These are phyloP conservation scores for Litocranius walleri DNA, from an alignment of 2,113 vertebrate genomes.

Conservation along the genomic window DNA sequence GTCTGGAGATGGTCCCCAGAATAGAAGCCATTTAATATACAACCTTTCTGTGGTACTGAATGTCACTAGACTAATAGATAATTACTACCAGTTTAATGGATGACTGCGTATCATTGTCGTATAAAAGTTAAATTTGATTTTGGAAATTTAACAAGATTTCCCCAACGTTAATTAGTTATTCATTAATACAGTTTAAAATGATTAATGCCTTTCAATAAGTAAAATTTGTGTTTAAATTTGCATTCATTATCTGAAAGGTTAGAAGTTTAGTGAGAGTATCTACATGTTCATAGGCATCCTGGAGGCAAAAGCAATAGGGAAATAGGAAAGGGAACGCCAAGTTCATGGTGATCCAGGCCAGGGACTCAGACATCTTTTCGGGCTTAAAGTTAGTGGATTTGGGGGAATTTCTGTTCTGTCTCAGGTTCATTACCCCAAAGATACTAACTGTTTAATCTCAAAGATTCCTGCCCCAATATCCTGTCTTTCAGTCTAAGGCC, in stretches of 20 bases:
- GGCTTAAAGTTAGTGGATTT: neutral
- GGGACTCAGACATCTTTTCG: neutral
- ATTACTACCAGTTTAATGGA: neutral
- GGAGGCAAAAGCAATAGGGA: neutral
- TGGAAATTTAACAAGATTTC: slow-evolving; percentile 34
- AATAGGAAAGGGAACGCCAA: accelerated
- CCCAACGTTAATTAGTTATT: neutral
- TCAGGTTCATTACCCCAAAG: neutral
- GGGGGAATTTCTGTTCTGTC: neutral
- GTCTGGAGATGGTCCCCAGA: neutral
- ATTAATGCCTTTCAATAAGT: neutral
- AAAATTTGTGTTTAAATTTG: neutral
- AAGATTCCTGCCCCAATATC: neutral
- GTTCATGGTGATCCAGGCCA: accelerated
- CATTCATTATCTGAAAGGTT: neutral
- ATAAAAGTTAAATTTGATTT: slow-evolving; percentile 22
- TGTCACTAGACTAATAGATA: neutral
- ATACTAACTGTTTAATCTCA: neutral
- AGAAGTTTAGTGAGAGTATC: neutral
- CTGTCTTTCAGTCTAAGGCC: neutral
- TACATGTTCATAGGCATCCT: neutral
- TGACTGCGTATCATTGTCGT: neutral
- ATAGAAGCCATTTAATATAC: neutral
- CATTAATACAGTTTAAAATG: neutral
- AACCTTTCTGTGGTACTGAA: neutral